A percentile compares a stretch with the other conserved stretches of the same genome.
Evolutionary conservation across 2,797 vertebrate genomes (phyloP).

Genomic region (Podarcis lilfordi): DNA sequence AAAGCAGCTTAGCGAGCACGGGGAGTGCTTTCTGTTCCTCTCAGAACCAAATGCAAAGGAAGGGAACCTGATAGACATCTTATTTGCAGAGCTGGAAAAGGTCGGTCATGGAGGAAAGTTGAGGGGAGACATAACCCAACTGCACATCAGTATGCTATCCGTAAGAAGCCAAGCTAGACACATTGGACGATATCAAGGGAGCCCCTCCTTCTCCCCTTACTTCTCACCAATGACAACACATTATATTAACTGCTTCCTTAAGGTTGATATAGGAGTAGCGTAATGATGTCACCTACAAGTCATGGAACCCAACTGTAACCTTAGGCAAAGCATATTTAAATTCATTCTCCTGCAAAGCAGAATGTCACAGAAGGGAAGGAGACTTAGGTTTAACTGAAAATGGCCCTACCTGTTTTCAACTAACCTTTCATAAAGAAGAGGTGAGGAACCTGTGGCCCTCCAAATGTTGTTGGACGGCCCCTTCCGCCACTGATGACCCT

Average conservation of each 20-base stretch:
- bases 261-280: background rate
- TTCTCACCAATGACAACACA: background rate
- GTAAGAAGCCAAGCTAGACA: background rate
- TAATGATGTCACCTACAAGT: no score
- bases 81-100: accelerated
- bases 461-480: background rate
- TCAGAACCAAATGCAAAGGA: slow-evolving; percentile 29
- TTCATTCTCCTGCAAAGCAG: background rate
- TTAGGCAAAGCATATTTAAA: no score
- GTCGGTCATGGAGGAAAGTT: accelerated
- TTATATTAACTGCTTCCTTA: background rate
- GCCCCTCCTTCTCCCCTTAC: background rate
- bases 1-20: slow-evolving; percentile 35
- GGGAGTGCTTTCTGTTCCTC: slow-evolving; percentile 21
- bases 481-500: background rate
- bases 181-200: no score
- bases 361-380: background rate
- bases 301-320: background rate
- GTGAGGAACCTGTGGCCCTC: background rate
- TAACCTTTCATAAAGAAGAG: no score
- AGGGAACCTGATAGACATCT: background rate
- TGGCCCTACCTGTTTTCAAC: no score
- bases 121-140: background rate
- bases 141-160: background rate
- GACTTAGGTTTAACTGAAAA: no score